phyloP scores from a whole-genome alignment of 2,113 vertebrate genomes.

The Anhinga rufa region DNA sequence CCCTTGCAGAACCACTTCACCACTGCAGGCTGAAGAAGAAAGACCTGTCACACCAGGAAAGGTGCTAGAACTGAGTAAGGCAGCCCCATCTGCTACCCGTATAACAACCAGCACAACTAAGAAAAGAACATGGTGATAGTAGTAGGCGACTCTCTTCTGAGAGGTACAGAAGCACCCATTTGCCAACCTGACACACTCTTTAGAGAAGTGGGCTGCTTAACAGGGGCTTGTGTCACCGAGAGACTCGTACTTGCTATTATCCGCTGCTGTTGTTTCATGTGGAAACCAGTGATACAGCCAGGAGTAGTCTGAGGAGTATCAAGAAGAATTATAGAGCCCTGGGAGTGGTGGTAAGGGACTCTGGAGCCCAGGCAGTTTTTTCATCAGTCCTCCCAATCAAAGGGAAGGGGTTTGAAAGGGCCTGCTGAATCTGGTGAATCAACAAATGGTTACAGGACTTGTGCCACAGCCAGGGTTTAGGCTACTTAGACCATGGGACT shows the following conservation, averaged over 20 bases:
- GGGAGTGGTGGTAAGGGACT: background rate
- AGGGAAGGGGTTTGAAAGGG: too few relatives aligned
- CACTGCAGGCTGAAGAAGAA: background rate
- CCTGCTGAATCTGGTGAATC: too few relatives aligned
- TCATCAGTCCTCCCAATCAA: too few relatives aligned
- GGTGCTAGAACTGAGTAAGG: background rate
- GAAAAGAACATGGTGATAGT: too few relatives aligned
- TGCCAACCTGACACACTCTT: background rate
- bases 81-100: background rate
- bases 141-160: background rate
- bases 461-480: too few relatives aligned
- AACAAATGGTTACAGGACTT: too few relatives aligned
- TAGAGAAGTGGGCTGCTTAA: background rate
- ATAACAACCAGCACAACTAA: background rate
- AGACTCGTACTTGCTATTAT: background rate
- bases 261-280: background rate
- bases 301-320: background rate
- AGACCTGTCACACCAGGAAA: background rate
- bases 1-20: background rate
- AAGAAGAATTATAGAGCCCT: background rate
- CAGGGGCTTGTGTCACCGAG: background rate
- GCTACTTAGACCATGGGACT: too few relatives aligned
- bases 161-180: background rate
- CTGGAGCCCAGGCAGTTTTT: too few relatives aligned
- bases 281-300: background rate